Conservation (phyloP, 2,797 vertebrate genomes). For the Liasis olivaceus region DNA sequence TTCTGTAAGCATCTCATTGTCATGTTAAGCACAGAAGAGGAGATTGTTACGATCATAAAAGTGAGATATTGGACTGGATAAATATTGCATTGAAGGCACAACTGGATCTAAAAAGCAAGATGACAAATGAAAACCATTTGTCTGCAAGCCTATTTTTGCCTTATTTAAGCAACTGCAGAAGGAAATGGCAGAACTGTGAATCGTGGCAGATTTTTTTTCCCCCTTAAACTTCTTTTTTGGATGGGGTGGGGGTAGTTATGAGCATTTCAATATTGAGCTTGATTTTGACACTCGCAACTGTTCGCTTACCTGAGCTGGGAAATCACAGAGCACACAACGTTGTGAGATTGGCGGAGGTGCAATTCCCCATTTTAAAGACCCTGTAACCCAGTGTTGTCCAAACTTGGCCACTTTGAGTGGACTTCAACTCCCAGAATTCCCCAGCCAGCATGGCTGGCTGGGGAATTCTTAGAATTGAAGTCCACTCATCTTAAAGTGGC, state of each 20-base stretch:
- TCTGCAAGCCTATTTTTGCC: neutral
- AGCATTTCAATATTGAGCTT: neutral
- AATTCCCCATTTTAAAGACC: neutral
- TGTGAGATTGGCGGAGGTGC: neutral
- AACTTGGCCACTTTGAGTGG: too few species aligned
- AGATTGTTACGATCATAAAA: constrained; percentile 24
- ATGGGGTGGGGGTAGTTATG: too few species aligned
- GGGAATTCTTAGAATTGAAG: too few species aligned
- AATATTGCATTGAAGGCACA: constrained; percentile 31
- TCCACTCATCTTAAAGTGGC: too few species aligned
- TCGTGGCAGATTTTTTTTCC: too few species aligned
- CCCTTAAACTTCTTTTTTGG: neutral
- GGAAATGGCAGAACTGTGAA: neutral
- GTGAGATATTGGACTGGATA: constrained; percentile 21
- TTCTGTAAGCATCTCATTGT: constrained; percentile 29
- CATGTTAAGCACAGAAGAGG: constrained; percentile 24
- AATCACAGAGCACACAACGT: too few species aligned
- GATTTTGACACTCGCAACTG: neutral
- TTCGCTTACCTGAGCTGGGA: neutral
- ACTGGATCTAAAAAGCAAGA: neutral
- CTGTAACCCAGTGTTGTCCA: neutral
- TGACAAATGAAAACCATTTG: constrained; percentile 48
- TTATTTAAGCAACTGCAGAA: neutral
- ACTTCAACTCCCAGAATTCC: too few species aligned
- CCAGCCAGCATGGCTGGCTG: too few species aligned